phyloP scores from a whole-genome alignment of 1,140 invertebrate species.

The Stegodyphus dumicola region DNA sequence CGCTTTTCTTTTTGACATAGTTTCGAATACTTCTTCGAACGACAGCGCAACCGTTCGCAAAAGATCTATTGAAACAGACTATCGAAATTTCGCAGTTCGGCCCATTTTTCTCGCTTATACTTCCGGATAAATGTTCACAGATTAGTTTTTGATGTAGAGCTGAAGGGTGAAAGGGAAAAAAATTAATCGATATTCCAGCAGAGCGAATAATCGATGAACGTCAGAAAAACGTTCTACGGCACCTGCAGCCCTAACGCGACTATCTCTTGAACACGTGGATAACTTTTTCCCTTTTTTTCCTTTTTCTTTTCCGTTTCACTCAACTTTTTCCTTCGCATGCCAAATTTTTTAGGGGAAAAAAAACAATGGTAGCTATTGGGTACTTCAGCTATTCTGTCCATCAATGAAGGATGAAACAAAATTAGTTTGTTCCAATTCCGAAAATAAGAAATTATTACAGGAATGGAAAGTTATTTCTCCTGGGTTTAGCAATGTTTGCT shows the following conservation, averaged over 20 bases:
- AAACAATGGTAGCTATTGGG: too few relatives aligned
- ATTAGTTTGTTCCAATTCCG: too few relatives aligned
- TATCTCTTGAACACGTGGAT: slow-evolving; percentile 16
- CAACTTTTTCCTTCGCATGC: too few relatives aligned
- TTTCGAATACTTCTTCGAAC: slow-evolving; percentile 25
- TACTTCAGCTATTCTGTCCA: too few relatives aligned
- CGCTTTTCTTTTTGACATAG: background rate
- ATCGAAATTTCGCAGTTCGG: slow-evolving; percentile 49
- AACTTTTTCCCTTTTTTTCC: background rate
- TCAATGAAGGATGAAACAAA: too few relatives aligned
- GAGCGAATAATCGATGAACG: slow-evolving; percentile 59
- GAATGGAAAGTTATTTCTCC: too few relatives aligned
- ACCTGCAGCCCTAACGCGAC: slow-evolving; percentile 38
- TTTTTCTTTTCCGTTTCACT: too few relatives aligned
- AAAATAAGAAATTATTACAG: too few relatives aligned
- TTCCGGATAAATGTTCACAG: slow-evolving; percentile 58
- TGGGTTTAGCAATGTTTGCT: too few relatives aligned
- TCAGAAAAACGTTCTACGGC: slow-evolving; percentile 38
- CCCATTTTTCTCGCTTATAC: slow-evolving; percentile 60
- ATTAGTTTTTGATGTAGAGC: slow-evolving; percentile 61
- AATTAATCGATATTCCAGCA: slow-evolving; percentile 59
- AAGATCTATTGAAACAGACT: slow-evolving; percentile 51
- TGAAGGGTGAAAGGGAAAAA: slow-evolving; percentile 44
- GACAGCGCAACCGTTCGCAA: slow-evolving; percentile 19
- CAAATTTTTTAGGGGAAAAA: too few relatives aligned